These are phyloP conservation scores for Caradrina kadenii DNA, from an alignment of 2,888 invertebrate genomes.

Conservation along the genomic window DNA sequence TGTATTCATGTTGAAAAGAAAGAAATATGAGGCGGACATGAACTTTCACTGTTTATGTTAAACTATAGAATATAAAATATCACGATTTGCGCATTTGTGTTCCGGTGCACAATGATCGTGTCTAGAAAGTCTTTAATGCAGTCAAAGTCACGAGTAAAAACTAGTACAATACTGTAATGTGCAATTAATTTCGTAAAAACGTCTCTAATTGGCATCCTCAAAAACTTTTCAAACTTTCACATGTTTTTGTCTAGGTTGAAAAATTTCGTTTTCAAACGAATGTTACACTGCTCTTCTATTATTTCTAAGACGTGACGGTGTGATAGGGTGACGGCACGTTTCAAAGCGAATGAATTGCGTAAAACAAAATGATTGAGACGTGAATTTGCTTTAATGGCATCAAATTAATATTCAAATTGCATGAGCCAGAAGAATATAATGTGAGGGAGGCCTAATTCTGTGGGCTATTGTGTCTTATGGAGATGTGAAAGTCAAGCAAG, in stretches of 20 bases:
- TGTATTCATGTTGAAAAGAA: conserved; percentile 41
- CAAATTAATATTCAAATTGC: conserved; percentile 71
- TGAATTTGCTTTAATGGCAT: conserved; percentile 65
- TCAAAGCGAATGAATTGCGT: conserved; percentile 70
- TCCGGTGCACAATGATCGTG: conserved; percentile 62
- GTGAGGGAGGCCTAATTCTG: conserved; percentile 71
- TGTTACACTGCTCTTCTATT: conserved; percentile 35
- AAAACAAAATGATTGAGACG: conserved; percentile 73
- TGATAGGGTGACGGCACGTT: conserved; percentile 58
- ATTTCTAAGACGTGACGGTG: conserved; percentile 47
- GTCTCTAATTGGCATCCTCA: conserved; percentile 54
- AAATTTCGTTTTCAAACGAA: conserved; percentile 45
- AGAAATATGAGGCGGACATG: conserved; percentile 61
- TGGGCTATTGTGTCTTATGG: conserved; percentile 70
- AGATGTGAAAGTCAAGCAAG: conserved; percentile 76
- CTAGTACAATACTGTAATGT: conserved; percentile 60
- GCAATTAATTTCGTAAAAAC: conserved; percentile 61
- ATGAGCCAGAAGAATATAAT: conserved; percentile 27
- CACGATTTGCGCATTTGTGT: conserved; percentile 64
- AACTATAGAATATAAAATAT: conserved; percentile 67
- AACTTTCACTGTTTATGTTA: conserved; percentile 65
- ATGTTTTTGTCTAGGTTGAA: conserved; percentile 49
- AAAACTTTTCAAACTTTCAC: conserved; percentile 57
- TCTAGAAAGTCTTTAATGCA: conserved; percentile 64
- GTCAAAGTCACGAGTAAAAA: conserved; percentile 65